Evolutionary conservation across 1,140 invertebrate genomes (phyloP).

Genomic region (Drosophila azteca): DNA sequence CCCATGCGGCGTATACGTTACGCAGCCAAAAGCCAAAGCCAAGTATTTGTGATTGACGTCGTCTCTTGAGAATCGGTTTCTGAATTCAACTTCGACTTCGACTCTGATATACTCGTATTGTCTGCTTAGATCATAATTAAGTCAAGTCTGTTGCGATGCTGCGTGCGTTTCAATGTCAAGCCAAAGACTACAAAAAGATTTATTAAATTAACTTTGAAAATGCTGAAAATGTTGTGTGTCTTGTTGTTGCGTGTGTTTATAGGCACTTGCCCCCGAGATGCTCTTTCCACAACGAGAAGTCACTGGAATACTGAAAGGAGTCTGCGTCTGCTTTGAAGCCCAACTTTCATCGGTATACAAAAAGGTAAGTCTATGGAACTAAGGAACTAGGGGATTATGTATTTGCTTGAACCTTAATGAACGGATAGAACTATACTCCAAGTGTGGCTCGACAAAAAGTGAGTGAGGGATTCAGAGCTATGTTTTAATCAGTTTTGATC

Average conservation of each 20-base stretch:
- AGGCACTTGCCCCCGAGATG: background rate
- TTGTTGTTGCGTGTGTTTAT: constrained; percentile 26
- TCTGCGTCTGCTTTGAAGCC: no score
- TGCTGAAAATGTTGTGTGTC: no score
- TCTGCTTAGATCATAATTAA: constrained; percentile 38
- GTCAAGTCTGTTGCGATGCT: constrained; percentile 29
- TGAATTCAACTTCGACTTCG: background rate
- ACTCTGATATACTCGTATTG: constrained; percentile 17
- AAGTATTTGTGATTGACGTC: constrained; percentile 38
- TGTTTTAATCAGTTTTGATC: no score
- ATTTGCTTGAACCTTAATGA: no score
- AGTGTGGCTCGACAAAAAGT: no score
- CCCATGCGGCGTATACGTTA: constrained; percentile 43
- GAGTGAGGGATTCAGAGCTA: no score
- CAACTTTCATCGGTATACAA: no score
- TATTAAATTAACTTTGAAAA: constrained; percentile 41
- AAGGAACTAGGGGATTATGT: no score
- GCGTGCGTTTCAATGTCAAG: constrained; percentile 44
- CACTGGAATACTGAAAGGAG: no score
- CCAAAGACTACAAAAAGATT: constrained; percentile 29
- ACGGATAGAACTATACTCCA: no score
- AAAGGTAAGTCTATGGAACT: no score
- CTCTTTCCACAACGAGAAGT: background rate
- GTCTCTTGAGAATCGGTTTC: constrained; percentile 19
- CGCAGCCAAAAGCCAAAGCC: constrained; percentile 7